Base-by-base conservation (phyloP, 2,888 invertebrate genomes). In the Caenorhabditis sp. region DNA sequence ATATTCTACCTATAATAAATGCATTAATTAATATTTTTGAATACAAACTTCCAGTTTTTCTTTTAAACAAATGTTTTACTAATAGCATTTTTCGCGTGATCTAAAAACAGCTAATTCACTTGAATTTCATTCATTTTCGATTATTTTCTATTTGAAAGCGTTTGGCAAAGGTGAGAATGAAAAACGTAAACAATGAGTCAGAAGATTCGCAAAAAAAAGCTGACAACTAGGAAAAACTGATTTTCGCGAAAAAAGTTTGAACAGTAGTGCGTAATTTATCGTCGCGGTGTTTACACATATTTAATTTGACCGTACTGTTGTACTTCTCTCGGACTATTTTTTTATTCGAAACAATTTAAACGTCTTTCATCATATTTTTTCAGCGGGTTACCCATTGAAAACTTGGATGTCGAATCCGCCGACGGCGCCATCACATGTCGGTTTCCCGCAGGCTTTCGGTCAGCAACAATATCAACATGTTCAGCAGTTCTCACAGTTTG, bases 361-460 rank as follows among this genome's bases (percentile, higher is more conserved):
- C 20, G n/a, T n/a, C n/a, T 54, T 59, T 31, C 36, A 49, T 14
- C 20, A 17, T 25, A 14, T 36, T 54, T 53, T 65, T 74, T 14
- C 67, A 74, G 74, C 74, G 74, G 74, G 74, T 74, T 60, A 26
- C 60, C 54, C 52, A 8, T 61, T 38, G 26, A 23, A 38, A 62
- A 61, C 63, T 58, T 65, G 74, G 57, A 74, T 74, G 74, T 69
- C 74, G 63, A 60, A 60, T 26, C 36, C 59, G 61, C 72, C 72
- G 65, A 67, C 64, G 50, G 60, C 60, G 61, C 59, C 71, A 20
- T 64, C 59, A 69, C 67, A 70, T 27, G 67, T 75, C 62, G 80
- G 80, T 43, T 78, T 78, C 70, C 80, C 80, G 59, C 78, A 77
- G 70, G 76, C 80, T 23, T 73, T 64, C 56, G 70, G 63, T 59